These are phyloP conservation scores for Allygus modestus DNA, from an alignment of 2,888 invertebrate genomes.

Conservation along the genomic window DNA sequence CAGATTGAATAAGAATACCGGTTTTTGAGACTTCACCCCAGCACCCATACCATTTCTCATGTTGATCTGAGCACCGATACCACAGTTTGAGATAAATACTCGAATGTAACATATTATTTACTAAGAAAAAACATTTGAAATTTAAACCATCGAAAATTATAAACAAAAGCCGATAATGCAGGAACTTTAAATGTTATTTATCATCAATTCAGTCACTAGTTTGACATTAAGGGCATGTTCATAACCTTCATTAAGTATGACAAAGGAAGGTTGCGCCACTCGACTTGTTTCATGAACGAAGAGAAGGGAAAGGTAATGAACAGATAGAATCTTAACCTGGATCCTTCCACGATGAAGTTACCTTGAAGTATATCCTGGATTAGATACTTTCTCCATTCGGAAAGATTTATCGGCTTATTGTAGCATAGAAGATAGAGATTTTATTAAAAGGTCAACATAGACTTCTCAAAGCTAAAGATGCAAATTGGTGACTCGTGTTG, in stretches of 20 bases:
- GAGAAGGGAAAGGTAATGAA: constrained; percentile 33
- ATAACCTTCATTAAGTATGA: constrained; percentile 14
- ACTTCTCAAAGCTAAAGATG: background rate
- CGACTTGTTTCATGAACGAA: constrained; percentile 22
- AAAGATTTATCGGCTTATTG: constrained; percentile 8
- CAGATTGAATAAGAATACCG: no score
- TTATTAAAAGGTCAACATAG: constrained; percentile 1
- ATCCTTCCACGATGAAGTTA: constrained; percentile 19
- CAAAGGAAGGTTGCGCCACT: constrained; percentile 38
- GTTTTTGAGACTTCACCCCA: no score
- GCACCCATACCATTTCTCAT: no score
- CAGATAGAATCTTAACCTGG: constrained; percentile 30
- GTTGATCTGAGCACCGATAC: no score
- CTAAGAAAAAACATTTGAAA: no score
- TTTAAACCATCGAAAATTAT: no score
- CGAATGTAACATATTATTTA: no score
- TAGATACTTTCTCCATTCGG: constrained; percentile 17
- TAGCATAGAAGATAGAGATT: background rate
- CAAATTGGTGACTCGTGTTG: no score
- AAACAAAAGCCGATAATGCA: no score
- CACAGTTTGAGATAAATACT: no score
- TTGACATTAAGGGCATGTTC: background rate
- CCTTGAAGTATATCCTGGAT: constrained; percentile 35
- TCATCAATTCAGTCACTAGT: no score
- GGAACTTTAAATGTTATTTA: no score